A percentile compares a stretch with the other conserved stretches of the same genome.
These are phyloP conservation scores for Dendroctonus valens DNA, from an alignment of 1,140 invertebrate genomes.

Conservation along the genomic window DNA sequence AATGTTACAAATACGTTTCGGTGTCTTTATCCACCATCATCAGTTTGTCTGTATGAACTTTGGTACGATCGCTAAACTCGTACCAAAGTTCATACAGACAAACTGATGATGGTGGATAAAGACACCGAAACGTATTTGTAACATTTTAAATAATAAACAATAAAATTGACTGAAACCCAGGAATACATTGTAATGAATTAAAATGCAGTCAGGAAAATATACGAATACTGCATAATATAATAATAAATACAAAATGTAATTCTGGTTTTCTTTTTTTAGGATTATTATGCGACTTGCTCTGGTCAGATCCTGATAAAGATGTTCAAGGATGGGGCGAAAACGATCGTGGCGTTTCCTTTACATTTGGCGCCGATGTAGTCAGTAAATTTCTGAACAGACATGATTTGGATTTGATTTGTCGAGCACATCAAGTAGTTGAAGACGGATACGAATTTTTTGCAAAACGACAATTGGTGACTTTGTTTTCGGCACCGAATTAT, in stretches of 20 bases:
- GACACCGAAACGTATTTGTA: too few species aligned
- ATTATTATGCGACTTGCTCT: conserved; percentile 80
- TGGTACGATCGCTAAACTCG: too few species aligned
- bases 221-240: background rate
- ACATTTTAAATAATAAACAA: too few species aligned
- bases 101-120: too few species aligned
- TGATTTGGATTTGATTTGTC: conserved; percentile 84
- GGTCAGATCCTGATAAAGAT: conserved; percentile 90
- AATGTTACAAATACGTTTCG: too few species aligned
- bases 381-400: conserved; percentile 82
- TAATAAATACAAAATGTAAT: background rate
- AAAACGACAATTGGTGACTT: conserved; percentile 86
- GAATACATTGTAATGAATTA: too few species aligned
- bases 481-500: conserved; percentile 87
- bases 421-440: conserved; percentile 89
- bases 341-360: conserved; percentile 85
- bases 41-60: too few species aligned
- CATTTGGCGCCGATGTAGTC: conserved; percentile 81
- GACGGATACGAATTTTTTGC: conserved; percentile 60
- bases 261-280: conserved; percentile 55
- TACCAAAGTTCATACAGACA: too few species aligned
- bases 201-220: background rate
- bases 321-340: conserved; percentile 86
- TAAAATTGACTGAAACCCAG: too few species aligned
- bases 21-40: too few species aligned